Evolutionary conservation across 1,140 invertebrate genomes (phyloP).

Genomic region (Conopomorpha cramerella): DNA sequence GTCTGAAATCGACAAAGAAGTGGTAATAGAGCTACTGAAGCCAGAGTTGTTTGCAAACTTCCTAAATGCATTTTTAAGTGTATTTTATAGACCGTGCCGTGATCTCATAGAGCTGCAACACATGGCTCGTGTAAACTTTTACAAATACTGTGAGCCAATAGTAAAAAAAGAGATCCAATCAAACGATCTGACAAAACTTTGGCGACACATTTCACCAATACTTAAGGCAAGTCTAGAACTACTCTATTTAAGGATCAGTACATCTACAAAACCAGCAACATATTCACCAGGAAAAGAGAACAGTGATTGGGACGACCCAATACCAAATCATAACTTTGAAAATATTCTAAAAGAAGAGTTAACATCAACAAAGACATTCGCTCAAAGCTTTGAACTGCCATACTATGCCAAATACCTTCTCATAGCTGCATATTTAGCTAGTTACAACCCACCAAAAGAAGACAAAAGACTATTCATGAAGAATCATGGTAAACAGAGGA

Average conservation of each 20-base stretch:
- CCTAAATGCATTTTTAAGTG: constrained; percentile 77
- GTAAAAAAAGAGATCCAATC: constrained; percentile 49
- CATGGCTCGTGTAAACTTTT: constrained; percentile 71
- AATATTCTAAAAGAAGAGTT: constrained; percentile 44
- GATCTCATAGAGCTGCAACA: constrained; percentile 81
- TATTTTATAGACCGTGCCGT: constrained; percentile 79
- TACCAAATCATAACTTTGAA: constrained; percentile 24
- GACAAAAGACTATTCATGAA: constrained; percentile 85
- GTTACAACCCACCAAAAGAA: constrained; percentile 85
- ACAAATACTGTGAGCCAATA: constrained; percentile 77
- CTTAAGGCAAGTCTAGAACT: constrained; percentile 75
- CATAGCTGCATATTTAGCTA: constrained; percentile 88
- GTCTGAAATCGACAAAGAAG: constrained; percentile 16
- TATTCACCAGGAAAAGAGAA: constrained; percentile 32
- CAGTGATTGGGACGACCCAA: constrained; percentile 8
- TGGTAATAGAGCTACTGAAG: constrained; percentile 36
- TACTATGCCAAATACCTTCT: constrained; percentile 88
- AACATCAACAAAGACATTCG: constrained; percentile 60
- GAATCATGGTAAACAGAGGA: constrained; percentile 67
- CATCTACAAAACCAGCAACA: constrained; percentile 15
- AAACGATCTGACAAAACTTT: constrained; percentile 72
- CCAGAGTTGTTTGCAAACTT: constrained; percentile 77
- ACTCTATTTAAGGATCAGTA: constrained; percentile 74
- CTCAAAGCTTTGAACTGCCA: constrained; percentile 80
- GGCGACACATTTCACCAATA: constrained; percentile 76